phyloP scores from a whole-genome alignment of 2,797 vertebrate genomes.

The Synaphobranchus kaupii region DNA sequence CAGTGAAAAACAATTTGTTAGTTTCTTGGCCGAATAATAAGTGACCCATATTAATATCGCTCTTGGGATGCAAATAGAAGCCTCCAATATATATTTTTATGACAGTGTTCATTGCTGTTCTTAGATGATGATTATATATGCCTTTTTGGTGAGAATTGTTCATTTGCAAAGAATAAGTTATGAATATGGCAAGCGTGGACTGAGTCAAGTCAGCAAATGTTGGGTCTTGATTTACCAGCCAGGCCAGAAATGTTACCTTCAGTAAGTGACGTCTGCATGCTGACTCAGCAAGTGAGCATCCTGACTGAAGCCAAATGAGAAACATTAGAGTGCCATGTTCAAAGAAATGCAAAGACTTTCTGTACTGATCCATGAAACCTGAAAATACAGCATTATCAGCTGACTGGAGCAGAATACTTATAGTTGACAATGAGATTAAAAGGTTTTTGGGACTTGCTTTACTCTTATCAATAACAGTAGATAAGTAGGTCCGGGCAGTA shows the following conservation, averaged over 20 bases:
- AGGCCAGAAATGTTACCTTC: not conserved
- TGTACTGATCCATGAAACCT: not conserved
- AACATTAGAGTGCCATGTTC: not conserved
- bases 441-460: not conserved
- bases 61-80: not conserved
- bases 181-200: not conserved
- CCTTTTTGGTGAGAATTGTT: not conserved
- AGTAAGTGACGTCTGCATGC: too few relatives aligned
- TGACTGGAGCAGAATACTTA: not conserved
- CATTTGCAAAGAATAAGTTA: not conserved
- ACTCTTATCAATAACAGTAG: not conserved
- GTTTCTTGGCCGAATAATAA: not conserved
- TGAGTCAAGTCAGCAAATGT: not conserved
- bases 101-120: not conserved
- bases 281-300: too few relatives aligned
- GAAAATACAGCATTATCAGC: not conserved
- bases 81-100: not conserved
- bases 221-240: not conserved
- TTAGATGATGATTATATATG: not conserved
- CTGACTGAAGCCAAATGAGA: not conserved
- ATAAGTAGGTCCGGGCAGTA: slow-evolving; percentile 2
- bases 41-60: not conserved
- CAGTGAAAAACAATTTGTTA: not conserved
- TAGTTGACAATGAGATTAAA: not conserved
- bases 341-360: not conserved